Conservation (phyloP, 2,888 invertebrate genomes). For the Orthonevra nobilis region DNA sequence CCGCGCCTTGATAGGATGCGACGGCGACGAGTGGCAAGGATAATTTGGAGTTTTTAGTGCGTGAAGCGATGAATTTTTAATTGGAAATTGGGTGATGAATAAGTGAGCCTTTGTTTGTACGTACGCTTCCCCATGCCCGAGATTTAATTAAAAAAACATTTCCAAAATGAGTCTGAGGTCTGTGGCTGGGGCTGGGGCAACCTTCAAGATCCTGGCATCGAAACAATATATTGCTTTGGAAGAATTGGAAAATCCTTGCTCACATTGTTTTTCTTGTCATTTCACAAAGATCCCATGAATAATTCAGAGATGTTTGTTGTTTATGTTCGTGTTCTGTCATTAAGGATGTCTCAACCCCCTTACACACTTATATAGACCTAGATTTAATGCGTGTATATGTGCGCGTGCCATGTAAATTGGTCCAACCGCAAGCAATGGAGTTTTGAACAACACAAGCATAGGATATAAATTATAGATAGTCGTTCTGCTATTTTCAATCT, state of each 20-base stretch:
- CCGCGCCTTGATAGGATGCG: slow-evolving; percentile 41
- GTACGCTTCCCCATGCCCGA: too few relatives aligned
- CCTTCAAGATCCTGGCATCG: slow-evolving; percentile 6
- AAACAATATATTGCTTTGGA: slow-evolving; percentile 37
- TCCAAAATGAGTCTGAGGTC: slow-evolving; percentile 4
- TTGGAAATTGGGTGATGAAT: slow-evolving; percentile 65
- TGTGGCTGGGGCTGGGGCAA: not conserved
- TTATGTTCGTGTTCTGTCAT: slow-evolving; percentile 67
- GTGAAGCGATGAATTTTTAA: slow-evolving; percentile 71
- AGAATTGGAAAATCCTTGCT: slow-evolving; percentile 55
- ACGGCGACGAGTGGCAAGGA: slow-evolving; percentile 61
- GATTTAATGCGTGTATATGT: not conserved
- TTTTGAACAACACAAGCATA: slow-evolving; percentile 35
- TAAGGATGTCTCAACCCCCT: slow-evolving; percentile 46
- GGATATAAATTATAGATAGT: slow-evolving; percentile 68
- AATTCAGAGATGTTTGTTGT: slow-evolving; percentile 64
- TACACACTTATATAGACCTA: too few relatives aligned
- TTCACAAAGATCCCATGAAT: slow-evolving; percentile 59
- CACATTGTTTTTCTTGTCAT: slow-evolving; percentile 22
- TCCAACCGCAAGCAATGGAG: slow-evolving; percentile 1
- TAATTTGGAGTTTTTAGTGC: slow-evolving; percentile 69
- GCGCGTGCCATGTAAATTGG: slow-evolving; percentile 53
- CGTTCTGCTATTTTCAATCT: slow-evolving; percentile 63
- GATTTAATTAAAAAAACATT: slow-evolving; percentile 55
- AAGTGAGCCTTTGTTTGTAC: slow-evolving; percentile 21